Evolutionary conservation across 2,888 invertebrate genomes (phyloP).

Genomic region (Mylabris sibirica): DNA sequence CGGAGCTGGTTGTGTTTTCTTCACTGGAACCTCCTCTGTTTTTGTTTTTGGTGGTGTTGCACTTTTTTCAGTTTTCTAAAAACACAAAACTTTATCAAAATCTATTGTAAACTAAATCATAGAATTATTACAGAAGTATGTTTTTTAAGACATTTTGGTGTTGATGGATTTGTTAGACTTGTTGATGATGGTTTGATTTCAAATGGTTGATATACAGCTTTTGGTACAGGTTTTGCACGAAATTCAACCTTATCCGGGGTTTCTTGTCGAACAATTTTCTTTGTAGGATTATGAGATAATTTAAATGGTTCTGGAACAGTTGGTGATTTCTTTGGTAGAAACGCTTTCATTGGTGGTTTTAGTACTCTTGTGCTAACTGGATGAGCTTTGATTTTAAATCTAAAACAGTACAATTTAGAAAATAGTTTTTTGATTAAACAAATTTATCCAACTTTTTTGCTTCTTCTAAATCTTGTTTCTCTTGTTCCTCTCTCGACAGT

Average conservation of each 20-base stretch:
- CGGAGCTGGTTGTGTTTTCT: constrained; percentile 58
- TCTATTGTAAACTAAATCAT: not conserved
- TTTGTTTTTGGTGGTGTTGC: not conserved
- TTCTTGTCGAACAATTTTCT: constrained; percentile 35
- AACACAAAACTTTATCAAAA: not conserved
- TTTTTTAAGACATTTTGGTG: constrained; percentile 37
- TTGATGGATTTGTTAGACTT: constrained; percentile 37
- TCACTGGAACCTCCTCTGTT: not conserved
- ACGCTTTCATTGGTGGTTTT: constrained; percentile 62
- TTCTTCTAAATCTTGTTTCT: constrained; percentile 70
- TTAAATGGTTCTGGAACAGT: constrained; percentile 73
- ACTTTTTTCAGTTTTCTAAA: not conserved
- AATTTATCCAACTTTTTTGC: constrained; percentile 64
- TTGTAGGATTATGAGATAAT: constrained; percentile 61
- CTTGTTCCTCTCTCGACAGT: constrained; percentile 69
- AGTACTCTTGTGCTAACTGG: constrained; percentile 70
- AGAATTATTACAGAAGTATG: not conserved
- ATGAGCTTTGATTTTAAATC: constrained; percentile 71
- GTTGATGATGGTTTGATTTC: constrained; percentile 29
- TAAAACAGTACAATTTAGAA: too few species aligned
- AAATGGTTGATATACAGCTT: constrained; percentile 63
- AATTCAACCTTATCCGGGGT: constrained; percentile 52
- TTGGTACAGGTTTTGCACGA: constrained; percentile 71
- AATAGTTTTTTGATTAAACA: constrained; percentile 15
- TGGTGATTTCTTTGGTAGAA: constrained; percentile 63